Conservation (phyloP, 2,113 vertebrate species). For the Clupea harengus region DNA sequence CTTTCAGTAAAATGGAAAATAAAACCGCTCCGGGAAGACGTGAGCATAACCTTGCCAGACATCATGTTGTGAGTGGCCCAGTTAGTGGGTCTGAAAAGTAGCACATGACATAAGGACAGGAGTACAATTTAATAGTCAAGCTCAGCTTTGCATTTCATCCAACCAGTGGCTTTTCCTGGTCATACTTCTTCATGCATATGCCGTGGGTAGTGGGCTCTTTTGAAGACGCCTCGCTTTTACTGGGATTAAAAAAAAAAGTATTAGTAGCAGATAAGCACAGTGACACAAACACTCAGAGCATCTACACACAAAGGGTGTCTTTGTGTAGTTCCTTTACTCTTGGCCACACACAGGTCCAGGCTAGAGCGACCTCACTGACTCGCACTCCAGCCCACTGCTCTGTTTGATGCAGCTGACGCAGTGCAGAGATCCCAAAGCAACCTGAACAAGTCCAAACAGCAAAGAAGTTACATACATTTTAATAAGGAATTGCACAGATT, state of each 20-base stretch:
- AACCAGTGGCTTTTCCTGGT: background rate
- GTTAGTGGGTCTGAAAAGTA: background rate
- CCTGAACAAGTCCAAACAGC: background rate
- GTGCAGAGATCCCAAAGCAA: background rate
- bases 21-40: background rate
- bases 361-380: slow-evolving; percentile 71
- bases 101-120: background rate
- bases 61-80: background rate
- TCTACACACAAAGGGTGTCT: slow-evolving; percentile 69
- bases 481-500: background rate
- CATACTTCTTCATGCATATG: background rate
- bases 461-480: background rate
- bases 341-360: slow-evolving; percentile 68
- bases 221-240: slow-evolving; percentile 28
- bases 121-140: background rate
- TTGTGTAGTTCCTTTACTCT: slow-evolving; percentile 74
- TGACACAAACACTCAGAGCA: slow-evolving; percentile 61
- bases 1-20: background rate
- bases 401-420: background rate
- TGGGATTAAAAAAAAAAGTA: too few relatives aligned
- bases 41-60: background rate
- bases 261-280: slow-evolving; percentile 77
- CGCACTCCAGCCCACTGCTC: slow-evolving; percentile 56
- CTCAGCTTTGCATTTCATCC: background rate
- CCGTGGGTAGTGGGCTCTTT: background rate